Base-by-base conservation (phyloP, 2,113 vertebrate genomes). In the Chaetodon auriga region DNA sequence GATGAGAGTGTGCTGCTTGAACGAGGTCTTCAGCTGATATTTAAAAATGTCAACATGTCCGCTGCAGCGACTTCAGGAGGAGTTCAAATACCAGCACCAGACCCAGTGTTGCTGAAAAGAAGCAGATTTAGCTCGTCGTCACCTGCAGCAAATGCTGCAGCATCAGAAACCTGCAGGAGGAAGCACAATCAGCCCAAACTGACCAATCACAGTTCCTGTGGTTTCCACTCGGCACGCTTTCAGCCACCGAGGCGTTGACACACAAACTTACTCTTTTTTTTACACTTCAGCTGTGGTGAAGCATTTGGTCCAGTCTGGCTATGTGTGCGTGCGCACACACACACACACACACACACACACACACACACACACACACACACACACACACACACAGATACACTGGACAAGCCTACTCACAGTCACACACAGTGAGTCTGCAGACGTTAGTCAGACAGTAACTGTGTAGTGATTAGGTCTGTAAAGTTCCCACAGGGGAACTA, bases 401-500 rank as follows among this genome's bases (percentile, higher is more conserved):
- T 25, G 63, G 30, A 58, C 13, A 60, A 14, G 63, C 54, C 6
- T 25, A 46, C 54, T 51, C 61, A 30, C 7, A 16, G 9, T 49
- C 57, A 72, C 43, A 48, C 58, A 76, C 51, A 43, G 19, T 14
- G 30, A 73, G 41, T 41, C 35, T 71, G 15, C 79, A 68, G 54
- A 23, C 63, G 18, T 65, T 35, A 71, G 30, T 70, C 49, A 66
- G 43, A 38, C 71, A 65, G 64, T 48, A 19, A 53, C 60, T 46
- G 45, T 23, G 12, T 30, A 55, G 25, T 68, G 78, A 77, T 85
- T 76, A 60, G 61, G 53, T 46, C 65, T 80, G 14, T 75, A 2
- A 30, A 45, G 71, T 58, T 75, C 82, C 71, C 76, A 75, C 71
- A 75, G n/a, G 53, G 58, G 23, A 74, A 35, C 65, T 49, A 58